Evolutionary conservation across 2,113 vertebrate genomes (phyloP).

Genomic region (Xenopus tropicalis): DNA sequence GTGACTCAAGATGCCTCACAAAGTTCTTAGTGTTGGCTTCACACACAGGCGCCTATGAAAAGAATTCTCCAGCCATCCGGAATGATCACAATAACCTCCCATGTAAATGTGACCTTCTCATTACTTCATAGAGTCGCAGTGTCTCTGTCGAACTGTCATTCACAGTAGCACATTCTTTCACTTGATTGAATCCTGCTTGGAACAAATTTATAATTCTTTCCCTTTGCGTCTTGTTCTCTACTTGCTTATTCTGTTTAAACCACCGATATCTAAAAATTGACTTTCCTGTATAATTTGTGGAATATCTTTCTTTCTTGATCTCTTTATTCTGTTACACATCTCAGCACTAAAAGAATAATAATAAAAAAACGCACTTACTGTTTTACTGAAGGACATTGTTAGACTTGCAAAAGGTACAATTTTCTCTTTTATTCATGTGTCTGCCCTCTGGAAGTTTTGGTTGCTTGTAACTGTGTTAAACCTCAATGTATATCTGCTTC

Average conservation of each 20-base stretch:
- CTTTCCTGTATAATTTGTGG: background rate
- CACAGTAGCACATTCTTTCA: slow-evolving; percentile 51
- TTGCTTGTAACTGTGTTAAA: slow-evolving; percentile 19
- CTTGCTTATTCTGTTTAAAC: slow-evolving; percentile 23
- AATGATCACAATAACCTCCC: slow-evolving; percentile 55
- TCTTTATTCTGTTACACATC: slow-evolving; percentile 43
- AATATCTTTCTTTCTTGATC: slow-evolving; percentile 17
- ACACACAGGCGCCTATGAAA: slow-evolving; percentile 53
- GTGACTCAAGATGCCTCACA: slow-evolving; percentile 50
- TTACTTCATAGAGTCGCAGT: slow-evolving; percentile 52
- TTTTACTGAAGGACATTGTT: slow-evolving; percentile 23
- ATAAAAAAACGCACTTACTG: slow-evolving; percentile 13
- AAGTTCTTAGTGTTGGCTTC: slow-evolving; percentile 53
- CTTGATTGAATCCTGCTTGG: slow-evolving; percentile 45
- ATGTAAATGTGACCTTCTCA: slow-evolving; percentile 59
- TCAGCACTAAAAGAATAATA: slow-evolving; percentile 20
- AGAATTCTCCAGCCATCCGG: slow-evolving; percentile 51
- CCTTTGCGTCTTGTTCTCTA: slow-evolving; percentile 20
- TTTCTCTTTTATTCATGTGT: slow-evolving; percentile 8
- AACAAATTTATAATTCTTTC: slow-evolving; percentile 46
- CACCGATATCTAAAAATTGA: slow-evolving; percentile 13
- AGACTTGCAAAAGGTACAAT: slow-evolving; percentile 30
- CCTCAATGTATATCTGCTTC: slow-evolving; percentile 12
- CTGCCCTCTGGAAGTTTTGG: slow-evolving; percentile 15
- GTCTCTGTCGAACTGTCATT: slow-evolving; percentile 51